phyloP scores from a whole-genome alignment of 2,888 invertebrate genomes.

The Leptinotarsa haldemani region DNA sequence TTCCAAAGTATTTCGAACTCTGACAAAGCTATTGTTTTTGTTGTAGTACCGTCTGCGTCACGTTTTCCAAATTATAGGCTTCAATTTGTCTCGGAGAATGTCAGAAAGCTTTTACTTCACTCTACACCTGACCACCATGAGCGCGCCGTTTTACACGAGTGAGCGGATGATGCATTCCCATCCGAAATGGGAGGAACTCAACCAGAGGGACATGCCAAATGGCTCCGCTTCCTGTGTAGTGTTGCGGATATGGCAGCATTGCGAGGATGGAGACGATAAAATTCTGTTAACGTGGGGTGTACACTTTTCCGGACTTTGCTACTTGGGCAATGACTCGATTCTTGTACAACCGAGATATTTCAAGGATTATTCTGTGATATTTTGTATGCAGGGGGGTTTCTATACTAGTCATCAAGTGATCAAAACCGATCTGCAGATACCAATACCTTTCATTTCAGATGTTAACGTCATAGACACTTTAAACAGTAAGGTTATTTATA shows the following conservation, averaged over 20 bases:
- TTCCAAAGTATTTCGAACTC: background rate
- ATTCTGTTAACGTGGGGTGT: conserved; percentile 86
- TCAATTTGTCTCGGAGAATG: conserved; percentile 69
- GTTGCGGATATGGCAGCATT: conserved; percentile 66
- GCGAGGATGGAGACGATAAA: conserved; percentile 66
- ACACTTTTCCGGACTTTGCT: conserved; percentile 85
- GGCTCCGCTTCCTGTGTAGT: conserved; percentile 66
- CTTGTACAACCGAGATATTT: conserved; percentile 76
- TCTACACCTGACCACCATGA: conserved; percentile 82
- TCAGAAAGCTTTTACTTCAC: conserved; percentile 80
- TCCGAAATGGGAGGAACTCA: conserved; percentile 86
- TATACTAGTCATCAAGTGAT: conserved; percentile 74
- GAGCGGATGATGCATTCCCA: conserved; percentile 78
- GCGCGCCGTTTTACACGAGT: conserved; percentile 86
- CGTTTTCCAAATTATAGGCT: conserved; percentile 79
- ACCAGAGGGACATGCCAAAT: conserved; percentile 72
- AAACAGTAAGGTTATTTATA: conserved; percentile 55
- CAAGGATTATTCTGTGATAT: conserved; percentile 80
- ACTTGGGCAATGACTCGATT: conserved; percentile 76
- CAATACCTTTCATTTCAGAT: conserved; percentile 58
- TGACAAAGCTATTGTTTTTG: conserved; percentile 12
- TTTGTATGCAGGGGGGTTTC: conserved; percentile 89
- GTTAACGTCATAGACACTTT: conserved; percentile 58
- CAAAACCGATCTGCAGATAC: conserved; percentile 57
- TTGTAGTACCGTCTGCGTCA: conserved; percentile 80